phyloP scores from a whole-genome alignment of 2,888 invertebrate species.

The Lomographa bimaculata region DNA sequence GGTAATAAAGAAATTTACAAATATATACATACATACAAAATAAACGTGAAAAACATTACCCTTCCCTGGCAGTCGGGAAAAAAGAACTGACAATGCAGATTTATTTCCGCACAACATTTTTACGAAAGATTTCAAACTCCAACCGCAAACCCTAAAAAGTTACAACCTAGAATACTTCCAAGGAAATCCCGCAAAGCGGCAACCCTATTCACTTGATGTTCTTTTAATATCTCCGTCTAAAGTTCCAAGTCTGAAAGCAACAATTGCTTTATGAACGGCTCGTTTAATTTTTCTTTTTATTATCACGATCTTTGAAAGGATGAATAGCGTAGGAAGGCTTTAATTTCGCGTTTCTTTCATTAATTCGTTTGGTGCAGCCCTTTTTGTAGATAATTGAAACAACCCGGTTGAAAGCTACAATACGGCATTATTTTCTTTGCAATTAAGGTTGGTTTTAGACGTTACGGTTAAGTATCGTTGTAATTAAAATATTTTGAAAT shows the following conservation, averaged over 20 bases:
- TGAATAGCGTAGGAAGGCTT: slow-evolving; percentile 45
- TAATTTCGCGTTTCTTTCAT: slow-evolving; percentile 45
- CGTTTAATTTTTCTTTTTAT: slow-evolving; percentile 57
- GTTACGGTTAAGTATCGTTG: not conserved
- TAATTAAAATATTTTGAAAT: not conserved
- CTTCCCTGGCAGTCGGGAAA: too few species aligned
- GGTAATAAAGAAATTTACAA: too few species aligned
- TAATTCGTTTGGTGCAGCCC: slow-evolving; percentile 39
- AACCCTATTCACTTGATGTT: slow-evolving; percentile 40
- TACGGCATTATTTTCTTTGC: slow-evolving; percentile 10
- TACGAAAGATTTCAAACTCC: too few species aligned
- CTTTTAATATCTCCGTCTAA: slow-evolving; percentile 47
- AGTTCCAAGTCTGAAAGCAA: slow-evolving; percentile 39
- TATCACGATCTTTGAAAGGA: slow-evolving; percentile 49
- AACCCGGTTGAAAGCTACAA: slow-evolving; percentile 26
- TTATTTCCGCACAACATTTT: too few species aligned
- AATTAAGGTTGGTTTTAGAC: slow-evolving; percentile 1
- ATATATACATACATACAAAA: too few species aligned
- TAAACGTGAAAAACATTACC: too few species aligned
- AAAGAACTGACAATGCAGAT: too few species aligned
- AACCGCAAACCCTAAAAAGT: too few species aligned
- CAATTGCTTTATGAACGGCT: slow-evolving; percentile 52
- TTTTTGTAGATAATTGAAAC: slow-evolving; percentile 47
- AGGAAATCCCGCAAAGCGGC: not conserved
- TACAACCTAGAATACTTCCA: too few species aligned